These are phyloP conservation scores for Stomatorhinus ivindoensis DNA, from an alignment of 2,113 vertebrate genomes.

Conservation along the genomic window DNA sequence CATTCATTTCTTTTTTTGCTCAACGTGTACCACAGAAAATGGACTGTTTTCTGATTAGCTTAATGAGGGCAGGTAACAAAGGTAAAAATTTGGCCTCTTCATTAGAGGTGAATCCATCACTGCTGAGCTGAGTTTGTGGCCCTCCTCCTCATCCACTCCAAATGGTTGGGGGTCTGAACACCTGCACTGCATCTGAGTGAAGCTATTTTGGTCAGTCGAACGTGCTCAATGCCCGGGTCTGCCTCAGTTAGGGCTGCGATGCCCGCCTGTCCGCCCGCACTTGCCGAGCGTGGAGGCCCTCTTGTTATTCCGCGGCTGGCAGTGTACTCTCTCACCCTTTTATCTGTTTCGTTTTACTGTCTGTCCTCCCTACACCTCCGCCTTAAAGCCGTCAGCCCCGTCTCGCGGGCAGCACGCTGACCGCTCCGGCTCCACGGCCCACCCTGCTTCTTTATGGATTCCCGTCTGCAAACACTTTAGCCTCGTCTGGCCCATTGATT, in stretches of 20 bases:
- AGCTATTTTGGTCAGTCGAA: neutral
- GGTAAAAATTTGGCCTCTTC: neutral
- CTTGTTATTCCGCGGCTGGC: neutral
- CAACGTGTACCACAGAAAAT: neutral
- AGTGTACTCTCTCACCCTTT: slow-evolving; percentile 41
- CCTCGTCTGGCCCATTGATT: slow-evolving; percentile 56
- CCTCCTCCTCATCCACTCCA: neutral
- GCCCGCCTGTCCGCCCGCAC: neutral
- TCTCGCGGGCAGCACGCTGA: slow-evolving; percentile 56
- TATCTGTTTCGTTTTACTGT: slow-evolving; percentile 62
- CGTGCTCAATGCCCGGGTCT: neutral
- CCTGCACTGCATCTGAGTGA: neutral
- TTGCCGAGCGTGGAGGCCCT: neutral
- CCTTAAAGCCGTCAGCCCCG: slow-evolving; percentile 67
- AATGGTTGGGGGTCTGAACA: neutral
- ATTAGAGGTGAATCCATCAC: neutral
- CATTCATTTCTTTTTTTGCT: neutral
- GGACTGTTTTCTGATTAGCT: neutral
- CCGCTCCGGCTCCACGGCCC: slow-evolving; percentile 46
- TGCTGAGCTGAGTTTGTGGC: neutral
- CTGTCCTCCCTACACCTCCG: slow-evolving; percentile 54
- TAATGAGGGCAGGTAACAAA: neutral
- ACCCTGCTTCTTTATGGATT: slow-evolving; percentile 58
- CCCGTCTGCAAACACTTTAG: slow-evolving; percentile 44
- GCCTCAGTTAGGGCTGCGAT: neutral